A percentile compares a stretch with the other conserved stretches of the same genome.
Evolutionary conservation across 2,113 vertebrate species (phyloP).

Genomic region (Antechinus stuartii): DNA sequence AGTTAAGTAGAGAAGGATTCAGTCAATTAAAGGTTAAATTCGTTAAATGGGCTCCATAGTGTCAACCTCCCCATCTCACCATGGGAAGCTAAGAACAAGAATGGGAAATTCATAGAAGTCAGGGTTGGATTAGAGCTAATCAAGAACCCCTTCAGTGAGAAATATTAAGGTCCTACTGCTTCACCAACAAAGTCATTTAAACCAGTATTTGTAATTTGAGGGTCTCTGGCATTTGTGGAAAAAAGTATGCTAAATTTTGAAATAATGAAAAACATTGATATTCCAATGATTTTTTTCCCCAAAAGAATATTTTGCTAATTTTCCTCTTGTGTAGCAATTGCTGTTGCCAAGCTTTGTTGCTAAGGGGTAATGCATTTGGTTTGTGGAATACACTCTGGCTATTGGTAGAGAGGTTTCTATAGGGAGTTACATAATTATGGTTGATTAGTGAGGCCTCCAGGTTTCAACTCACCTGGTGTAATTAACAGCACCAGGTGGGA

Average conservation of each 20-base stretch:
- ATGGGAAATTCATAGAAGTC: not conserved
- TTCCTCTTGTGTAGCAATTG: not conserved
- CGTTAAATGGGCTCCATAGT: not conserved
- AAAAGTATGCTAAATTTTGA: not conserved
- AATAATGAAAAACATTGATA: not conserved
- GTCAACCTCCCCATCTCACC: not conserved
- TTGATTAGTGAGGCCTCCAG: rapidly evolving
- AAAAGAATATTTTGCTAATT: constrained; percentile 45
- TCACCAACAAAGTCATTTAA: not conserved
- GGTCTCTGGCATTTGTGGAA: not conserved
- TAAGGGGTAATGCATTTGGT: not conserved
- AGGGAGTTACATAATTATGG: not conserved
- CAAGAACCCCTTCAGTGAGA: not conserved
- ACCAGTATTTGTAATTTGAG: not conserved
- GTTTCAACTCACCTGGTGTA: not conserved
- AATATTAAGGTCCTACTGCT: not conserved
- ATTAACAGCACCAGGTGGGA: not conserved
- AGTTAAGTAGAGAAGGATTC: not conserved
- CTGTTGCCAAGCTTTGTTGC: constrained; percentile 38
- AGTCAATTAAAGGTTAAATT: not conserved
- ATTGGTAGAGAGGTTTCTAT: not conserved
- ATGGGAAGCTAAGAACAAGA: not conserved
- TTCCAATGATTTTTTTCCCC: not conserved
- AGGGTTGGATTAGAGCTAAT: too few relatives aligned
- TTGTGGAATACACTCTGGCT: not conserved